Base-by-base conservation (phyloP, 1,140 invertebrate genomes). In the Bombus sibiricus region DNA sequence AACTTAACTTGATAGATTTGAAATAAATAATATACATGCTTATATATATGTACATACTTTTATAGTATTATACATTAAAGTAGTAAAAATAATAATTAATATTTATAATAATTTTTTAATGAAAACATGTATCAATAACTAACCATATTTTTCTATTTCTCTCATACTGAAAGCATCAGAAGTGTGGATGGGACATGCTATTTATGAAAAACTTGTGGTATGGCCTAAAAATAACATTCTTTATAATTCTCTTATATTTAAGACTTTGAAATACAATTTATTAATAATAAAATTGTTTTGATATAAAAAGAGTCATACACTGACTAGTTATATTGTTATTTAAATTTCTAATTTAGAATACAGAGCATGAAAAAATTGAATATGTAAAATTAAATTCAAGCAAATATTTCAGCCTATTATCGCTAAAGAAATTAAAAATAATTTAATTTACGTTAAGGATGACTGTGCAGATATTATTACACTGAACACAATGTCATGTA, bases 81-180 rank as follows among this genome's bases (percentile, higher is more conserved):
- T 74, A 59, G 32, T 66, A 47, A 32, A 18, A 39, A 66, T 68
- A 68, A 10, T 68, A 68, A 68, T 68, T 68, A 68, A 68, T 57
- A 68, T 34, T 64, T 81, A 47, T 53, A 15, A 71, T 53, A 80
- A 81, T 4, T 53, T 81, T 74, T 81, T 18, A 25, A 68, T 57
- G 37, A 57, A 71, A 75, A 81, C 37, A 75, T n/a, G 34, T 85
- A 66, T 68, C 28, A 43, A 37, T 83, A 73, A 93, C 93, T 92
- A 93, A 93, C 93, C 93, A 93, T 93, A 81, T 91, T 92, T 90
- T 85, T 90, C 87, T 89, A 74, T 83, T 90, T 90, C 90, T 91
- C 86, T 93, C 89, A 93, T 90, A 90, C 73, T 92, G 81, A 78
- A 89, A 88, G 86, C 88, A 90, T 91, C 86, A 91, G 86, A 84